phyloP scores from a whole-genome alignment of 2,113 vertebrate genomes.

The Chloroceryle aenea region DNA sequence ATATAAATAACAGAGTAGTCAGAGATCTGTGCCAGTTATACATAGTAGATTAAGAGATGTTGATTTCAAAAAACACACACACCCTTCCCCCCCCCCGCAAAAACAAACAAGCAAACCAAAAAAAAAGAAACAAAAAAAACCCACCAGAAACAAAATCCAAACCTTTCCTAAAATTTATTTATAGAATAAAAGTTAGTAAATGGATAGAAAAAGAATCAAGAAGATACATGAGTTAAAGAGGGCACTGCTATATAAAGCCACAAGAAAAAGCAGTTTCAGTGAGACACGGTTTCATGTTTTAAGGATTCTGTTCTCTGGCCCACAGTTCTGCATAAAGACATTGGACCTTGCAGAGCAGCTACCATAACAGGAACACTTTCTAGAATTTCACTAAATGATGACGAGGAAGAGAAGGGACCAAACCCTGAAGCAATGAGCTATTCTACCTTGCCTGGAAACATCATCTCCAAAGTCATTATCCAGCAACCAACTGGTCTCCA shows the following conservation, averaged over 20 bases:
- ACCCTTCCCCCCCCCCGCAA: no score
- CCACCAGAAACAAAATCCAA: neutral
- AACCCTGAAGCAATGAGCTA: constrained; percentile 93
- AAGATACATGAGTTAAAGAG: neutral
- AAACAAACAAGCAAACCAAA: neutral
- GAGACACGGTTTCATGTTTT: neutral
- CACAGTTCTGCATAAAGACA: constrained; percentile 96
- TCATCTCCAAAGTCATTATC: constrained; percentile 99
- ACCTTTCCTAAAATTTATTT: neutral
- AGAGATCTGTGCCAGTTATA: neutral
- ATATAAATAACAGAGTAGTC: neutral
- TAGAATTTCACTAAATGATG: constrained; percentile 96
- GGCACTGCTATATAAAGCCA: neutral
- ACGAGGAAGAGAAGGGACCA: constrained; percentile 91
- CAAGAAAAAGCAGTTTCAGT: neutral
- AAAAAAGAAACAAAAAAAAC: neutral
- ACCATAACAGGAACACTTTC: constrained; percentile 97
- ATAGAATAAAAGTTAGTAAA: neutral
- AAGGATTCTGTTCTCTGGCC: constrained; percentile 54
- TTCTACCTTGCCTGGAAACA: constrained; percentile 95
- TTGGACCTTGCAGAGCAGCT: constrained; percentile 94
- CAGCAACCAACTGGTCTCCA: constrained; percentile 94
- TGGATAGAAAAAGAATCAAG: neutral
- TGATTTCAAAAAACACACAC: neutral
- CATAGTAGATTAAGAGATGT: neutral